Evolutionary conservation across 2,888 invertebrate species (phyloP), one percentile per base, ranked within the genome.

Genomic region (Nemurella pictetii): DNA sequence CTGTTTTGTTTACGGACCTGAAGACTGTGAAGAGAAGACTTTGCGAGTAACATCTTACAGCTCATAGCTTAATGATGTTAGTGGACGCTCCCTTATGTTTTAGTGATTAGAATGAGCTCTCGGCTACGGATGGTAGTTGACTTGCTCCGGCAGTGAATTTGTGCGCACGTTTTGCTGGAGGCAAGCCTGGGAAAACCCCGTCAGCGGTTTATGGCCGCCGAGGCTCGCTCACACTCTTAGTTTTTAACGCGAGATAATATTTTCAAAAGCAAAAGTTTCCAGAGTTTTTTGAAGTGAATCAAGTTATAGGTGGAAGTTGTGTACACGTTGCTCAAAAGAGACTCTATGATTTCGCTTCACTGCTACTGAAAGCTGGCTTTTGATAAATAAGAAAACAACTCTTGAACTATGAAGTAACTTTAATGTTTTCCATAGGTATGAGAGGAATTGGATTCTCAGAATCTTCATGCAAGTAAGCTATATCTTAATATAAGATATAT

Each of bases 61-160:
- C 28, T 75, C 75, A 75, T 78, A 30, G 78, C 30, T 29, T 78
- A 78, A 78, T 78, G 30, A 29, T 29, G 78, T 78, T 78, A 78
- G 29, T 28, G 28, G n/a, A 29, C 78, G 78, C 78, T 30, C 78
- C 29, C 78, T 78, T 78, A 78, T 78, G 78, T 28, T 78, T 78
- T 30, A 78, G 78, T 78, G 78, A 78, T 78, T 78, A 30, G 30
- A n/a, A 78, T 27, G 78, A 12, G 28, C n/a, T 78, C 27, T 27
- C 28, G 36, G 36, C 36, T 36, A 15, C 9, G 36, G 36, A 7
- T 7, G 36, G 36, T 9, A n/a, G 55, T 20, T 15, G 55, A 3
- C 55, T 55, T 55, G 55, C 55, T n/a, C n/a, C 20, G 55, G 5
- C 55, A 55, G 55, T 20, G 55, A 3, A 55, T 55, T 55, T 55